Conservation (phyloP, 2,113 vertebrate genomes). For the Pelecanus crispus region DNA sequence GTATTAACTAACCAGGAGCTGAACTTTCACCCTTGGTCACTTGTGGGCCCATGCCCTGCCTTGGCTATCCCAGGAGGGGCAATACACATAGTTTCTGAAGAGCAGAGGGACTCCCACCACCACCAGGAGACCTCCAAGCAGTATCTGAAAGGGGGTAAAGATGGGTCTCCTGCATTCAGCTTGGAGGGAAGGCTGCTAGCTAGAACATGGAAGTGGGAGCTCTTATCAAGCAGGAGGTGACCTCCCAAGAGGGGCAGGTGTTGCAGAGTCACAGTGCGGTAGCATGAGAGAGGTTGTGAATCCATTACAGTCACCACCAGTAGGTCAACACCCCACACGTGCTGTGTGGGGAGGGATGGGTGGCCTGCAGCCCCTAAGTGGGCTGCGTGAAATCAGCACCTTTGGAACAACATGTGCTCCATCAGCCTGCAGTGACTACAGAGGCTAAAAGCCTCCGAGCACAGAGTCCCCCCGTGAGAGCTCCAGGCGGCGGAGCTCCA, state of each 20-base stretch:
- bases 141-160: neutral
- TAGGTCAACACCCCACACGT: neutral
- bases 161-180: neutral
- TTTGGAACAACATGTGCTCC: neutral
- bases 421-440: neutral
- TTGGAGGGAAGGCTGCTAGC: neutral
- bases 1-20: neutral
- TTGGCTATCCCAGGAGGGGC: neutral
- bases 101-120: neutral
- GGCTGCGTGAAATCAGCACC: neutral
- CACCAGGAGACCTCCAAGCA: neutral
- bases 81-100: neutral
- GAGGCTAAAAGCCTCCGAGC: neutral
- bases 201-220: neutral
- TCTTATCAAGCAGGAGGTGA: neutral
- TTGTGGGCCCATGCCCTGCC: neutral
- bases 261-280: neutral
- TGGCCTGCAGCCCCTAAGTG: neutral
- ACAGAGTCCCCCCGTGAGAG: accelerated
- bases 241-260: accelerated
- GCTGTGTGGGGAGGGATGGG: neutral
- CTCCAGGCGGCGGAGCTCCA: neutral
- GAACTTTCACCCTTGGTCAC: neutral
- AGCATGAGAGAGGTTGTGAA: neutral
- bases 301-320: neutral